A percentile compares a stretch with the other conserved stretches of the same genome.
Evolutionary conservation across 1,140 invertebrate genomes (phyloP).

Genomic region (Caenorhabditis inopinata): DNA sequence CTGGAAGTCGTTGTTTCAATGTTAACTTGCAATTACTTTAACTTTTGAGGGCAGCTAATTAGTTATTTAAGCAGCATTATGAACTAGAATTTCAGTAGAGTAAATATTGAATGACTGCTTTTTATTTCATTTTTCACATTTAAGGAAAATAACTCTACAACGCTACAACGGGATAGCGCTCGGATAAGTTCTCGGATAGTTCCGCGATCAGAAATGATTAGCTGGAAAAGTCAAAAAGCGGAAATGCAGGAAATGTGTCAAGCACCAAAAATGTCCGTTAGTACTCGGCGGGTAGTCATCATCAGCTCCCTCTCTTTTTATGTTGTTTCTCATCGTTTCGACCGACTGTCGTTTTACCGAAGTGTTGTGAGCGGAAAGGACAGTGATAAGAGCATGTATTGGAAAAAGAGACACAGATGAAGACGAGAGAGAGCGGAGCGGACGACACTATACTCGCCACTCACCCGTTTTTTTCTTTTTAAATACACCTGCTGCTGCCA

Average conservation of each 20-base stretch:
- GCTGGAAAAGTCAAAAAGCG: not conserved
- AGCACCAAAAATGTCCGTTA: not conserved
- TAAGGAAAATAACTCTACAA: too few species aligned
- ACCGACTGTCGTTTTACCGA: slow-evolving; percentile 17
- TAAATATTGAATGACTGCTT: too few species aligned
- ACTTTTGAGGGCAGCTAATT: too few species aligned
- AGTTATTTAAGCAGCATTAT: too few species aligned
- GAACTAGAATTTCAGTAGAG: too few species aligned
- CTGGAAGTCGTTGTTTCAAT: too few species aligned
- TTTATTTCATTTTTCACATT: too few species aligned
- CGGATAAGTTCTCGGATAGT: too few species aligned
- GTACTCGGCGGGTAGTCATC: not conserved
- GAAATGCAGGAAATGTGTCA: not conserved
- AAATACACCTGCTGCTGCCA: not conserved
- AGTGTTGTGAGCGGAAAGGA: slow-evolving; percentile 11
- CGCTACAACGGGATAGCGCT: too few species aligned
- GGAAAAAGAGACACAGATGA: not conserved
- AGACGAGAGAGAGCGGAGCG: slow-evolving; percentile 1
- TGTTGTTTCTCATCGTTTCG: not conserved
- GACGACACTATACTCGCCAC: not conserved
- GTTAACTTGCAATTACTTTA: too few species aligned
- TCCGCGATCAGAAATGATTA: not conserved
- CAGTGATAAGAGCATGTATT: not conserved
- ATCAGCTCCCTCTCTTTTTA: not conserved
- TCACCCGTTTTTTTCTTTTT: not conserved